Evolutionary conservation across 2,113 vertebrate genomes (phyloP), one percentile per base, ranked within the genome.

Genomic region (Benitochromis conjunctus): DNA sequence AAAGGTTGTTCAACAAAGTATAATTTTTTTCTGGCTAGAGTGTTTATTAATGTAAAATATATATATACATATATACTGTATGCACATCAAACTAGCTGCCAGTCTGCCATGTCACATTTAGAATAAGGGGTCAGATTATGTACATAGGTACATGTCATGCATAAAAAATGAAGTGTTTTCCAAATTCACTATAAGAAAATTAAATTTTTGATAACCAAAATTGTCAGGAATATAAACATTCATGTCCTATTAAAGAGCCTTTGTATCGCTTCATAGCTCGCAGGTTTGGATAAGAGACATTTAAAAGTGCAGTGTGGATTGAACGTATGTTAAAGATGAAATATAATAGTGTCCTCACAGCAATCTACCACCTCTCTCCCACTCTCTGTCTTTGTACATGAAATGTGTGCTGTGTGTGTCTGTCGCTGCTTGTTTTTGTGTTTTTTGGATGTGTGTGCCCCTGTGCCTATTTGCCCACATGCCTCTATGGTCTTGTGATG

Each of bases 401-500:
- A 92, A 83, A 66, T 91, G 86, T 81, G 89, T 87, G 87, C 80
- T 82, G 79, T 36, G 24, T 88, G 91, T 81, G 51, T 85, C 62
- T 81, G 80, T 86, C 77, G 24, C 64, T 74, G 55, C 71, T 77
- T 86, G 85, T 91, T 14, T 85, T 62, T 84, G 58, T 64, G 66
- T 79, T 56, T 48, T 62, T 36, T 43, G 53, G 60, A 19, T 82
- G 41, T 82, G 55, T 89, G 66, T 87, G 43, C 64, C 19, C 8
- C 5, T 83, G 85, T 85, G 48, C 66, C 13, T 69, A 6, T 83
- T 79, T 92, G 79, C 81, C 84, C 41, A 55, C 79, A 81, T 76
- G 26, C 87, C 74, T 84, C 83, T 86, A 85, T 92, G 91, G 82
- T 88, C 13, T 81, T 77, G 88, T 93, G 84, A 90, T 91, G 80